A percentile compares a stretch with the other conserved stretches of the same genome.
These are phyloP conservation scores for Sminthurides aquaticus DNA, from an alignment of 2,888 invertebrate genomes.

Conservation along the genomic window DNA sequence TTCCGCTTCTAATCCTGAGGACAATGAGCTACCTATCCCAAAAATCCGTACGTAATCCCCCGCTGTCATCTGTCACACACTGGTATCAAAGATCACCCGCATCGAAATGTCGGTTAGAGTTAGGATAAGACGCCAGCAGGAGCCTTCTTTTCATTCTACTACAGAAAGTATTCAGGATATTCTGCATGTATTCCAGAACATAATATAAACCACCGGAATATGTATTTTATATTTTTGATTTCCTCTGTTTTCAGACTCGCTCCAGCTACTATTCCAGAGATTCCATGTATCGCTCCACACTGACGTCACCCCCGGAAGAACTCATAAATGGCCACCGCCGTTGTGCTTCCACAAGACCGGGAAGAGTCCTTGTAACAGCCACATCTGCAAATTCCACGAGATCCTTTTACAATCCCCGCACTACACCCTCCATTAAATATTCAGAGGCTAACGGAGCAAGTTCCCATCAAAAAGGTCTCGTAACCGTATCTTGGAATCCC, in stretches of 20 bases:
- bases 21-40: too few species aligned
- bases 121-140: too few species aligned
- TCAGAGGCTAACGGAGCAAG: slow-evolving; percentile 1
- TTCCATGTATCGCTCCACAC: background rate
- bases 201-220: too few species aligned
- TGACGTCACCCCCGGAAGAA: background rate
- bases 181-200: too few species aligned
- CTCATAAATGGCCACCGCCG: background rate
- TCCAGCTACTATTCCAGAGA: slow-evolving; percentile 2
- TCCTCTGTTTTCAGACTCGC: slow-evolving; percentile 5
- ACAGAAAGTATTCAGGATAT: too few species aligned
- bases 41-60: too few species aligned
- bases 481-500: background rate
- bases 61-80: too few species aligned
- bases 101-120: too few species aligned
- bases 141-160: too few species aligned
- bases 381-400: background rate
- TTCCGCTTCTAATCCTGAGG: too few species aligned
- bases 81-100: too few species aligned
- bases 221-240: too few species aligned
- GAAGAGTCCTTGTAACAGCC: background rate
- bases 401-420: background rate
- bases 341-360: background rate
- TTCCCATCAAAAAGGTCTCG: background rate
- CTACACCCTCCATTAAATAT: background rate